phyloP scores from a whole-genome alignment of 2,888 invertebrate genomes.

The Lithophane socia region DNA sequence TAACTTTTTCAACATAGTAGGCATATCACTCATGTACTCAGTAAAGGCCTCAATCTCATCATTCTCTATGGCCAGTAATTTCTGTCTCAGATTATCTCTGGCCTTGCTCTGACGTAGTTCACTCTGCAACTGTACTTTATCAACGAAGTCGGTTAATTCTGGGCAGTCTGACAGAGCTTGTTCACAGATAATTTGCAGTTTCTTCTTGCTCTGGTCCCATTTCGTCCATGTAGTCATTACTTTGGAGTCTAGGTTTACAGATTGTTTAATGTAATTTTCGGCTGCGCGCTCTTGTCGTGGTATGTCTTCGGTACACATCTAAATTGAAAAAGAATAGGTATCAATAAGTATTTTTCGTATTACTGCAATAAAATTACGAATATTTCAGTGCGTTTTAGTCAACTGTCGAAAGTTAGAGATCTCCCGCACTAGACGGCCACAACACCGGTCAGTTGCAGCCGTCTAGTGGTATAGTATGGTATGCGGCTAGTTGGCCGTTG shows the following conservation, averaged over 20 bases:
- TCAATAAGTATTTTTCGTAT: not conserved
- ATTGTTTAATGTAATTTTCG: constrained; percentile 81
- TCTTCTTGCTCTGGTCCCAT: constrained; percentile 78
- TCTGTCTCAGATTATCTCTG: constrained; percentile 80
- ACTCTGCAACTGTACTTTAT: constrained; percentile 75
- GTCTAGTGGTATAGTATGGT: no score
- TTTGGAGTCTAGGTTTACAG: constrained; percentile 77
- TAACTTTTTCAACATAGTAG: constrained; percentile 89
- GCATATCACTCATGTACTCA: constrained; percentile 88
- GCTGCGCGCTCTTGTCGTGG: constrained; percentile 84
- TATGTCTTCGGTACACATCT: constrained; percentile 86
- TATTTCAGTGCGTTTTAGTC: not conserved
- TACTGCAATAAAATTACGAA: no score
- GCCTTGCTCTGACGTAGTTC: constrained; percentile 83
- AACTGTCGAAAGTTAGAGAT: not conserved
- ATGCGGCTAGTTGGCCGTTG: no score
- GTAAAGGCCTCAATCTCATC: constrained; percentile 89
- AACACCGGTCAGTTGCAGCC: no score
- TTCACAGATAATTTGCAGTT: constrained; percentile 72
- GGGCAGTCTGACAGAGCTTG: constrained; percentile 78
- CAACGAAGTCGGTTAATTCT: constrained; percentile 75
- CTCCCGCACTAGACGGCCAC: no score
- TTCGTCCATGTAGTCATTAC: constrained; percentile 77
- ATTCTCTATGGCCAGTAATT: constrained; percentile 82
- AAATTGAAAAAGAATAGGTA: not conserved